Evolutionary conservation across 2,797 vertebrate genomes (phyloP), one percentile per base, ranked within the genome.

Genomic region (Myotis myotis): DNA sequence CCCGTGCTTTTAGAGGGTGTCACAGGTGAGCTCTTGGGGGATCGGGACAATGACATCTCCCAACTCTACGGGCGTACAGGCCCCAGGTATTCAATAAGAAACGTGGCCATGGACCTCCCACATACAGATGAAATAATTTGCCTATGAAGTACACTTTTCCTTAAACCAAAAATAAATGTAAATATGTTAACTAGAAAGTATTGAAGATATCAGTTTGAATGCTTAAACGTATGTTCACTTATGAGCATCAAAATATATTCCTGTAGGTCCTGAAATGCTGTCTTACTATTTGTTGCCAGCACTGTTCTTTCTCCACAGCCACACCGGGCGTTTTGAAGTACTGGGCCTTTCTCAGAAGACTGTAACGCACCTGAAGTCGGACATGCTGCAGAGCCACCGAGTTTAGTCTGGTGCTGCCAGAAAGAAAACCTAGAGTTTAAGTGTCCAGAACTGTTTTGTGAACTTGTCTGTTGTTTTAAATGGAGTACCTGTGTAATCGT

Each of bases 371-470:
- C 85, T 79, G 95, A 93, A 92, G 93, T 97, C 94, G 96, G 96
- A 98, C 93, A 93, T 97, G 95, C 51, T 53, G 71, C 96, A 91
- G 80, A 96, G 30, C 89, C 82, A 95, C 75, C 86, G 97, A 88
- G 79, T 96, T 96, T 95, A 96, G 95, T 60, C 95, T 96, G 96
- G 96, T 94, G 84, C 97, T 97, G 93, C 97, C 85, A 81, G 93
- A 98, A 96, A 87, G 85, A 96, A 94, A 97, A 96, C 83, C 92
- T 96, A 80, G 96, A 95, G 93, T 87, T 95, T 97, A 93, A 95
- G 93, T 96, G 88, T 91, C 79, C 87, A 93, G 90, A 96, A 89
- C 92, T 57, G 36, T 93, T 95, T 90, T 93, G 89, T 2, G 0
- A 82, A 91, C 84, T 81, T 95, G 71, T 97, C 89, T 95, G 74